Base-by-base conservation (phyloP, 2,888 invertebrate genomes). In the Lochmaea crataegi region DNA sequence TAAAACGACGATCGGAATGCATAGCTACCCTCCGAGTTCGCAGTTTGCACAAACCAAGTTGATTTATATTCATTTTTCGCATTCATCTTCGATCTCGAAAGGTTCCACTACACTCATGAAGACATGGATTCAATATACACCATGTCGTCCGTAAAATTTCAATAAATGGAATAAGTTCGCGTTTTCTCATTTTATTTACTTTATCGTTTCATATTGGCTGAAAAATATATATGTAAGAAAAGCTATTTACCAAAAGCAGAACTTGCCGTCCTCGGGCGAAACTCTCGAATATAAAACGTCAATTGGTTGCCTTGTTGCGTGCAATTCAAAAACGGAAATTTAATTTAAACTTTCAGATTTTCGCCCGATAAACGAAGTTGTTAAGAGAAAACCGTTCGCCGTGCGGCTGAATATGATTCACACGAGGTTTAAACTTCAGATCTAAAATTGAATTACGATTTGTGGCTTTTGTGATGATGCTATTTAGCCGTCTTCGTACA, bases 291-390 rank as follows among this genome's bases (percentile, higher is more conserved):
- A 84, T 85, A 84, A 84, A 85, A 85, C 83, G 82, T 81, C 85
- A 85, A 86, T 86, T 85, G 86, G 85, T 80, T 79, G 82, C 83
- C 85, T 85, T 84, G 86, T 86, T 86, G 86, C 85, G 85, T 85
- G 85, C 85, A 84, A 86, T 86, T 85, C 85, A 85, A 85, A 85
- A 85, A 84, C 85, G 85, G 86, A 86, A 86, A 86, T 86, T 86
- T 86, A 85, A 86, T 86, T 86, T 86, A 85, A 86, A 86, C 83
- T 85, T 86, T 85, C 84, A 80, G 83, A 85, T 85, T 85, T 38
- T 84, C 81, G 70, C 58, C 73, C 69, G 69, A 64, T 65, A 68
- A 68, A 60, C 60, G 61, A 51, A 48, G 51, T 68, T 61, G 68
- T 68, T 61, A 60, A 56, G 65, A 57, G 68, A 48, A 64, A 63